Conservation (phyloP, 2,113 vertebrate species). For the Cryptotis parvus region DNA sequence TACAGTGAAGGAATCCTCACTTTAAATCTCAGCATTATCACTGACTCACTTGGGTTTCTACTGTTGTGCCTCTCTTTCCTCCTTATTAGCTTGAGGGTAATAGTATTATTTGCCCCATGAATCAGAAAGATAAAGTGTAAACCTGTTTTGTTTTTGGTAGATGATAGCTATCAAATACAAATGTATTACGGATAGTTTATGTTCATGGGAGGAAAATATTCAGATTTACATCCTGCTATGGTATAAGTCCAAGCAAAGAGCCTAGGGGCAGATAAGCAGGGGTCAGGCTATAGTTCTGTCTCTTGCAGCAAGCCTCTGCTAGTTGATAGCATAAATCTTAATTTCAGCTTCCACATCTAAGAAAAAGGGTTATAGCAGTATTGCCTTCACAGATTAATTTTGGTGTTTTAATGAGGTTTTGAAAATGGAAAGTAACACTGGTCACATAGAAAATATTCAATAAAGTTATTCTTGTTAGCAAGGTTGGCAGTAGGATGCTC, state of each 20-base stretch:
- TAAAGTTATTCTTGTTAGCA: neutral
- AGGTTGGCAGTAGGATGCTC: neutral
- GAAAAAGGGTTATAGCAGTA: neutral
- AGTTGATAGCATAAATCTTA: neutral
- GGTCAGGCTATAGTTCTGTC: neutral
- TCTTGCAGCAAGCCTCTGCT: neutral
- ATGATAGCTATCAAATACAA: neutral
- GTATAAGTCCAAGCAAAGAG: neutral
- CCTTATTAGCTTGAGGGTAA: neutral
- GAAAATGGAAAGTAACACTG: neutral
- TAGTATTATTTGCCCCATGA: neutral
- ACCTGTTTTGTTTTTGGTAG: neutral
- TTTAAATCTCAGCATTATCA: neutral
- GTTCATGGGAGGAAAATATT: neutral
- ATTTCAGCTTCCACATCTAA: neutral
- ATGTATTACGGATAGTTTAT: neutral
- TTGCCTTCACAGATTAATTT: neutral
- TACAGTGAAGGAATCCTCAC: neutral
- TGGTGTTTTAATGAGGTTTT: neutral
- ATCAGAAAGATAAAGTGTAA: neutral
- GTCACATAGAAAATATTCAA: neutral
- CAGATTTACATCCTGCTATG: too few species aligned
- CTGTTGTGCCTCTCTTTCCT: neutral
- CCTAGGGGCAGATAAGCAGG: neutral
- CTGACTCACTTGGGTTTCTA: neutral